Conservation (phyloP, 1,140 invertebrate genomes). For the Batillaria attramentaria region DNA sequence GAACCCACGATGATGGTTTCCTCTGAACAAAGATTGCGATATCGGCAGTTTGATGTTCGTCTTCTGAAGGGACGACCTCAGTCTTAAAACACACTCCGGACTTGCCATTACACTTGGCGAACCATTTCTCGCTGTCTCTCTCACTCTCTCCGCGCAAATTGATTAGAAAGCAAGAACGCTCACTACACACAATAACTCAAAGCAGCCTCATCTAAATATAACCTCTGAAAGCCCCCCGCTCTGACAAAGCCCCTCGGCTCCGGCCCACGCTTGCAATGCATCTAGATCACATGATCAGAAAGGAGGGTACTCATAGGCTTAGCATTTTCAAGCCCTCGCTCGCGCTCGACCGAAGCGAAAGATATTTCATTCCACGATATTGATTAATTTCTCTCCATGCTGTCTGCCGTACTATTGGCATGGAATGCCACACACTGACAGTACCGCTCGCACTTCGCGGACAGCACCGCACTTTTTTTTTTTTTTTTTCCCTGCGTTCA, state of each 20-base stretch:
- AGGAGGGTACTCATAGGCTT: conserved; percentile 16
- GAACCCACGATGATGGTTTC: conserved; percentile 5
- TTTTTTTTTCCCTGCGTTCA: too few relatives aligned
- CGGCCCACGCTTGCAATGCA: conserved; percentile 21
- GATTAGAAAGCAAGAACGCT: conserved; percentile 22
- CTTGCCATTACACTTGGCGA: conserved; percentile 20
- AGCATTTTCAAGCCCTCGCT: background rate
- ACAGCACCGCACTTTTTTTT: background rate
- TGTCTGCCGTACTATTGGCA: background rate
- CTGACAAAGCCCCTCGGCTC: conserved; percentile 6
- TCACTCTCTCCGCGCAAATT: conserved; percentile 18
- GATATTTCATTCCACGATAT: conserved; percentile 28
- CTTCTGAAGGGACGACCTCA: background rate
- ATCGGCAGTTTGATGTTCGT: background rate
- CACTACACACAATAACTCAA: conserved; percentile 12
- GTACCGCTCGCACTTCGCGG: background rate
- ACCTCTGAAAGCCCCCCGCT: background rate
- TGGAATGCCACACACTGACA: background rate
- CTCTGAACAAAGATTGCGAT: conserved; percentile 3
- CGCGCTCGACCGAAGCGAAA: background rate
- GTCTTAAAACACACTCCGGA: conserved; percentile 7
- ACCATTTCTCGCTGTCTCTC: background rate
- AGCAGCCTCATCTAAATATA: background rate
- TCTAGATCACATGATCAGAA: conserved; percentile 29
- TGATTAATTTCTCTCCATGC: conserved; percentile 19